These are phyloP conservation scores for Drepana falcataria DNA, from an alignment of 2,888 invertebrate species.

Conservation along the genomic window DNA sequence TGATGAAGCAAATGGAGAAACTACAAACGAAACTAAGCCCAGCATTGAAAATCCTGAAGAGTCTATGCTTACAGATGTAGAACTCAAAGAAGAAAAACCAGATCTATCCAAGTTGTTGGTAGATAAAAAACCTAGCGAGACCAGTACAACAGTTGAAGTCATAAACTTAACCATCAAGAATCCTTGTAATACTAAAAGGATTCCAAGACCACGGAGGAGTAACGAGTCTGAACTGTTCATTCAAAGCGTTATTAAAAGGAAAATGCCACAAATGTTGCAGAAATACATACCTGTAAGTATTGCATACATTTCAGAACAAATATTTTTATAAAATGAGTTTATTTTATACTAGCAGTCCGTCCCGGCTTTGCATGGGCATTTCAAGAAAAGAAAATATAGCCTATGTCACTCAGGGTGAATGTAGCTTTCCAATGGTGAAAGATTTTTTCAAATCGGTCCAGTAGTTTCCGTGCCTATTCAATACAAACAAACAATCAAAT, in stretches of 20 bases:
- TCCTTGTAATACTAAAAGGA: not conserved
- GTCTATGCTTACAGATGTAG: not conserved
- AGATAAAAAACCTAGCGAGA: too few species aligned
- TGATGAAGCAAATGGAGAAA: not conserved
- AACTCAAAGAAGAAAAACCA: not conserved
- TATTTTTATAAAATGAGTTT: too few species aligned
- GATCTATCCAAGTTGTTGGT: not conserved
- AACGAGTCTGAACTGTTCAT: constrained; percentile 11
- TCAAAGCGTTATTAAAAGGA: constrained; percentile 16
- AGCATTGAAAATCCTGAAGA: not conserved
- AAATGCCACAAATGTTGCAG: constrained; percentile 34
- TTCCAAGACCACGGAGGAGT: constrained; percentile 1
- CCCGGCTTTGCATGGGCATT: too few species aligned
- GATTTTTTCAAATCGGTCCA: too few species aligned
- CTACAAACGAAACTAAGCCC: not conserved
- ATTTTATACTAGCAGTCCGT: too few species aligned
- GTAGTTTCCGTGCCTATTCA: too few species aligned
- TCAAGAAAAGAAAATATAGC: too few species aligned
- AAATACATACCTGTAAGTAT: constrained; percentile 40
- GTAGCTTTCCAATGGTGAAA: too few species aligned
- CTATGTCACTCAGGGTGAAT: too few species aligned
- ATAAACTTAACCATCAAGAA: too few species aligned
- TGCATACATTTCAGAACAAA: not conserved
- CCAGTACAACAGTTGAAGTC: not conserved
- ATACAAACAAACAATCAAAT: too few species aligned